These are phyloP conservation scores for Poecile atricapillus DNA, from an alignment of 2,113 vertebrate species.

Conservation along the genomic window DNA sequence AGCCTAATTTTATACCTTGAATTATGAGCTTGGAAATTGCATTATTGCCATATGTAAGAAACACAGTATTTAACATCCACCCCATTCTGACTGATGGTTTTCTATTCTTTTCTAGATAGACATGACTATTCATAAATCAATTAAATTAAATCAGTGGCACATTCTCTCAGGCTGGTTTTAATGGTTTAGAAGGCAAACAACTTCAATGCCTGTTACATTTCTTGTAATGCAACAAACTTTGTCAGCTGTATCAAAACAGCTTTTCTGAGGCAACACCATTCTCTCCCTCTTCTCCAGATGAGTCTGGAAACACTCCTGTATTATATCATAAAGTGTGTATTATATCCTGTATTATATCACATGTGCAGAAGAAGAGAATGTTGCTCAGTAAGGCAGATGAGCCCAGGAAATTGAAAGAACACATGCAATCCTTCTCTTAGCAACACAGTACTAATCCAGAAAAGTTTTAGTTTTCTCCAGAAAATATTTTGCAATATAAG, in stretches of 20 bases:
- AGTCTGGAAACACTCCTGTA: not conserved
- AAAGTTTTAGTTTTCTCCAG: not conserved
- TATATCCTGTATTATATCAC: not conserved
- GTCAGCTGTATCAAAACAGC: not conserved
- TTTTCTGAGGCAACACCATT: not conserved
- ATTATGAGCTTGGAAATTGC: not conserved
- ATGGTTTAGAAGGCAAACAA: conserved; percentile 25
- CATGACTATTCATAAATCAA: conserved; percentile 29
- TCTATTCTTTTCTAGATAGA: not conserved
- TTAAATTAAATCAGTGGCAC: conserved; percentile 3
- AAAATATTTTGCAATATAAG: not conserved
- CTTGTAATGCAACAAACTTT: not conserved
- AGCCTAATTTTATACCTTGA: not conserved
- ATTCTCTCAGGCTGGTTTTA: not conserved
- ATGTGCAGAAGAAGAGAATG: not conserved
- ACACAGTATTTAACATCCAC: not conserved
- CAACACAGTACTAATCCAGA: not conserved
- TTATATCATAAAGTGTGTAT: not conserved
- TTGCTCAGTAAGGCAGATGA: not conserved
- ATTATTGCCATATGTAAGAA: not conserved
- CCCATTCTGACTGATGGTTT: not conserved
- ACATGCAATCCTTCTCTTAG: not conserved
- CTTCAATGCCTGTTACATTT: not conserved
- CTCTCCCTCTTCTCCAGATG: not conserved
- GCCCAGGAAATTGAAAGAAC: not conserved